Base-by-base conservation (phyloP, 2,888 invertebrate species). In the Ophion slaviceki region DNA sequence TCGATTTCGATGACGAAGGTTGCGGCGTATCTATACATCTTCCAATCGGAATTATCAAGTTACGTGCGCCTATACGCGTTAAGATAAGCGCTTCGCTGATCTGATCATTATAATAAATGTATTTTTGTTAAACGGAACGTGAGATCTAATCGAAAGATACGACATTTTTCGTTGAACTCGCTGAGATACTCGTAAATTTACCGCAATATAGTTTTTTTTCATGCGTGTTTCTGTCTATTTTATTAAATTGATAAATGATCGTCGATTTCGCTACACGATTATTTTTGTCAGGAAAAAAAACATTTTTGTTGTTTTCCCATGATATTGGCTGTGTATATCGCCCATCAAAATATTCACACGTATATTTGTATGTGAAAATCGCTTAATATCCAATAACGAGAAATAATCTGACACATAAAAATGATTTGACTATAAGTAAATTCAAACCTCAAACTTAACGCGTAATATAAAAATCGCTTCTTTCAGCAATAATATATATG, bases 31-130 rank as follows among this genome's bases (percentile, higher is more conserved):
- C 40, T 40, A 7, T 40, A 8, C 40, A 53, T 53, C 11, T 17
- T 17, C 5, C 14, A 17, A n/a, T 83, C 78, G 71, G 20, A 10
- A 47, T 53, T 66, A 76, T 84, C 75, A 28, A n/a, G 53, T 76
- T 84, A 80, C 84, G 84, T 84, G 84, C 79, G 40, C n/a, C 57
- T 11, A 47, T 36, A 36, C 59, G 32, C 62, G 75, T 71, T 57
- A n/a, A 64, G 83, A 80, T 84, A 66, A 76, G 45, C 64, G 28
- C 45, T 66, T 70, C n/a, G 5, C 40, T 20, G 20, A 53, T 53
- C 53, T n/a, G 74, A 28, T 61, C 28, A 64, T 76, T 53, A 4
- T 17, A 24, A 75, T 40, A 24, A 74, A 17, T 62, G 17, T 70
- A 17, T 53, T 70, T 28, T 70, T 7, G 47, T 8, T 8, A 68